Percentiles rank a stretch among this genome's conserved stretches.
Conservation (phyloP, 2,797 vertebrate species). For the Esox masquinongy region DNA sequence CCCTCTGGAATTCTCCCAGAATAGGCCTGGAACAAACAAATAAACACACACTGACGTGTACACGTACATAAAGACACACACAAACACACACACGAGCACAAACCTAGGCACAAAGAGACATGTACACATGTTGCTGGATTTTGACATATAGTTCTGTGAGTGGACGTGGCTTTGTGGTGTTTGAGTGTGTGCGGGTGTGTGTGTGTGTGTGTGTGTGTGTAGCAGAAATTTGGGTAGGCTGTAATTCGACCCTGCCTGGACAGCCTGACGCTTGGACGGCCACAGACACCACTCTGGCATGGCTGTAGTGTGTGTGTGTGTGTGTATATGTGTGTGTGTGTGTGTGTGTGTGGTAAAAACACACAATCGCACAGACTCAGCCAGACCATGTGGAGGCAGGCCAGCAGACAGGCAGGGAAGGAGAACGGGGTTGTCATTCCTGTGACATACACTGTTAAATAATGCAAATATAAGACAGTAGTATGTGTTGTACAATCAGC, state of each 20-base stretch:
- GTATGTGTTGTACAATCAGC: too few species aligned
- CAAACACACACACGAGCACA: constrained; percentile 10
- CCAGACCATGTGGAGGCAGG: neutral
- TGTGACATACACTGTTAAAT: neutral
- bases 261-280: constrained; percentile 57
- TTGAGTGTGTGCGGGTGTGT: neutral
- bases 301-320: constrained; percentile 5
- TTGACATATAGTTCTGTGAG: neutral
- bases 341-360: neutral
- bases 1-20: constrained; percentile 77
- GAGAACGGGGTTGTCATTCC: neutral
- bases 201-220: constrained; percentile 30
- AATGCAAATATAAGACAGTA: too few species aligned
- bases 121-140: neutral
- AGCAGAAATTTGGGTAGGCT: constrained; percentile 43
- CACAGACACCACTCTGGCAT: constrained; percentile 54
- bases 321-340: constrained; percentile 1
- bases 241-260: constrained; percentile 62
- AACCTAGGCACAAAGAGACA: constrained; percentile 17
- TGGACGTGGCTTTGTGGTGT: neutral
- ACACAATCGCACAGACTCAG: neutral
- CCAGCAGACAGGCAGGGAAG: neutral
- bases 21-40: constrained; percentile 61
- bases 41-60: neutral
- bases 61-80: constrained; percentile 21